A percentile compares a stretch with the other conserved stretches of the same genome.
Evolutionary conservation across 1,140 invertebrate species (phyloP).

Genomic region (Drosophila saltans): DNA sequence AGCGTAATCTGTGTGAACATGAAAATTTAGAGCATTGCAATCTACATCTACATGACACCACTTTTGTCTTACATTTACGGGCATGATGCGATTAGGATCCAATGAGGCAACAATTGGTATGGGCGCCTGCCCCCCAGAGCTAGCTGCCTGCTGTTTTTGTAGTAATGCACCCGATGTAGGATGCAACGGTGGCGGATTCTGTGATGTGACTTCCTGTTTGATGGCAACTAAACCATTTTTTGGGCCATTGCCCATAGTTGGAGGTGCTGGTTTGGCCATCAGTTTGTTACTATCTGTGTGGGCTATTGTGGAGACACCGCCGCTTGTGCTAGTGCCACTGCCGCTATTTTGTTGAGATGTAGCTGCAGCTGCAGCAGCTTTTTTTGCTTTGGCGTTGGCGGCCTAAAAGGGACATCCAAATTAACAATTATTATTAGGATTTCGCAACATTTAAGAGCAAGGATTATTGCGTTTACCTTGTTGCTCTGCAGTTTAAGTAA

Average conservation of each 20-base stretch:
- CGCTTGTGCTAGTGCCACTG: constrained; percentile 22
- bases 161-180: constrained; percentile 63
- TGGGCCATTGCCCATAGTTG: constrained; percentile 39
- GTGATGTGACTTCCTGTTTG: constrained; percentile 77
- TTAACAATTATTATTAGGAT: constrained; percentile 17
- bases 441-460: neutral
- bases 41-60: constrained; percentile 46
- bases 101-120: constrained; percentile 81
- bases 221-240: constrained; percentile 65
- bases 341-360: constrained; percentile 59
- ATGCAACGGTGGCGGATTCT: constrained; percentile 76
- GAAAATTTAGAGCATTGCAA: neutral
- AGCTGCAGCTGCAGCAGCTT: constrained; percentile 72
- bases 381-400: constrained; percentile 81
- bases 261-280: constrained; percentile 29
- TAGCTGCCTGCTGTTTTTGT: constrained; percentile 73
- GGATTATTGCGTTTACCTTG: constrained; percentile 61
- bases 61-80: constrained; percentile 70
- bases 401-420: constrained; percentile 54
- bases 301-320: constrained; percentile 14
- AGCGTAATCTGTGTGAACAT: constrained; percentile 82
- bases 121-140: constrained; percentile 61
- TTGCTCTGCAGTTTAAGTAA: constrained; percentile 59
- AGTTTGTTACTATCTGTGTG: constrained; percentile 28
- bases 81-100: constrained; percentile 83